These are phyloP conservation scores for Leptoteleia sp. DNA, from an alignment of 1,140 invertebrate species.

Conservation along the genomic window DNA sequence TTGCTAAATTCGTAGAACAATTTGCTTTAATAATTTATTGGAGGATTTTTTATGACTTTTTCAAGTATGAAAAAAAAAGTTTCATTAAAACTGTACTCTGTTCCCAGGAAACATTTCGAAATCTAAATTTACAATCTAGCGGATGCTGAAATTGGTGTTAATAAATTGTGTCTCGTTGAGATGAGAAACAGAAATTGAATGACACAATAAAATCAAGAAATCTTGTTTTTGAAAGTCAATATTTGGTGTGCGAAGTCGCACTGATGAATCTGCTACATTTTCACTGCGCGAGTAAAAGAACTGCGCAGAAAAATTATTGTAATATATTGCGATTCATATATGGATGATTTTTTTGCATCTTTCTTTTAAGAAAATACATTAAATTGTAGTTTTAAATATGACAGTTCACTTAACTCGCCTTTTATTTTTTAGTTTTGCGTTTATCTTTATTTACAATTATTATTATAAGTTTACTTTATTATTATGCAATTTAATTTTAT, in stretches of 20 bases:
- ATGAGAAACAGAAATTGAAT: constrained; percentile 40
- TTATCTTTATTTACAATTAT: too few relatives aligned
- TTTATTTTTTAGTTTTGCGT: too few relatives aligned
- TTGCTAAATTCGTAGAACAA: constrained; percentile 2
- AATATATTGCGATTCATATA: too few relatives aligned
- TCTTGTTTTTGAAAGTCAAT: constrained; percentile 35
- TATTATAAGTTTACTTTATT: too few relatives aligned
- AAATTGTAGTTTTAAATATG: too few relatives aligned
- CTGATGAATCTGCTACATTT: constrained; percentile 14
- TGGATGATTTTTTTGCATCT: too few relatives aligned
- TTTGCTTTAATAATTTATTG: constrained; percentile 7
- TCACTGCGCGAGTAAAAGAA: neutral
- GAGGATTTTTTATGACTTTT: constrained; percentile 6
- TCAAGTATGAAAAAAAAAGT: constrained; percentile 1
- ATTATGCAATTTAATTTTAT: too few relatives aligned
- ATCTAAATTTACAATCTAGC: constrained; percentile 18
- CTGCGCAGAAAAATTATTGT: neutral
- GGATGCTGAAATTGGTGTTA: constrained; percentile 27
- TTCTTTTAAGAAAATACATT: too few relatives aligned
- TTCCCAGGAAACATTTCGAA: constrained; percentile 1
- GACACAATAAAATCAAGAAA: constrained; percentile 26
- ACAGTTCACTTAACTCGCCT: too few relatives aligned
- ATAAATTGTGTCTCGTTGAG: constrained; percentile 37
- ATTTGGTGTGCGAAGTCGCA: constrained; percentile 5
- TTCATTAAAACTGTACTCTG: neutral